phyloP scores from a whole-genome alignment of 2,113 vertebrate genomes.

The Equus quagga region DNA sequence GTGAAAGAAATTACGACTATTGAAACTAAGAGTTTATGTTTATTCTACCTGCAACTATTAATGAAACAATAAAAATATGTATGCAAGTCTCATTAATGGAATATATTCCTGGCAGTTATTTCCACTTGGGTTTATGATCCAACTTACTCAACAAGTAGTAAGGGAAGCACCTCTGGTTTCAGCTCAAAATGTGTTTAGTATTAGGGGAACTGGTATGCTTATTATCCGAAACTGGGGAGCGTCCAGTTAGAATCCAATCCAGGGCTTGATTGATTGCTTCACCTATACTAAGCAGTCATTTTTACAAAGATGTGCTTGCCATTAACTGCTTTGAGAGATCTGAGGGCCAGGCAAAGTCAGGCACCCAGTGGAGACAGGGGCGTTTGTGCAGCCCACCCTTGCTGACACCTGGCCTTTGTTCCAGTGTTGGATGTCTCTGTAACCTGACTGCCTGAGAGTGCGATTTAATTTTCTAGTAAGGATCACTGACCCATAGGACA shows the following conservation, averaged over 20 bases:
- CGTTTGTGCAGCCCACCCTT: background rate
- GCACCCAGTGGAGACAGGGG: background rate
- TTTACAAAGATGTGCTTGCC: background rate
- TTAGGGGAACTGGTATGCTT: background rate
- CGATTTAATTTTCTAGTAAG: background rate
- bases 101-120: constrained; percentile 23
- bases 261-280: background rate
- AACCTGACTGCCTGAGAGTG: background rate
- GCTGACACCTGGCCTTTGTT: background rate
- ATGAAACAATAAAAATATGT: constrained; percentile 6
- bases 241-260: background rate
- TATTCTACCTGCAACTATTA: background rate
- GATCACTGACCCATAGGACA: background rate
- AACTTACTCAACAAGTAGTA: constrained; percentile 6
- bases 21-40: background rate
- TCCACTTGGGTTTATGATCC: background rate
- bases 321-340: background rate
- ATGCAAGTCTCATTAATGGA: background rate
- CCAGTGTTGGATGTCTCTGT: background rate
- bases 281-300: background rate
- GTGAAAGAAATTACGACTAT: background rate
- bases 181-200: background rate
- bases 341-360: background rate
- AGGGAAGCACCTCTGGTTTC: background rate
- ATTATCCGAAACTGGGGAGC: background rate